phyloP scores from a whole-genome alignment of 2,113 vertebrate species.

The Hystrix cristata region DNA sequence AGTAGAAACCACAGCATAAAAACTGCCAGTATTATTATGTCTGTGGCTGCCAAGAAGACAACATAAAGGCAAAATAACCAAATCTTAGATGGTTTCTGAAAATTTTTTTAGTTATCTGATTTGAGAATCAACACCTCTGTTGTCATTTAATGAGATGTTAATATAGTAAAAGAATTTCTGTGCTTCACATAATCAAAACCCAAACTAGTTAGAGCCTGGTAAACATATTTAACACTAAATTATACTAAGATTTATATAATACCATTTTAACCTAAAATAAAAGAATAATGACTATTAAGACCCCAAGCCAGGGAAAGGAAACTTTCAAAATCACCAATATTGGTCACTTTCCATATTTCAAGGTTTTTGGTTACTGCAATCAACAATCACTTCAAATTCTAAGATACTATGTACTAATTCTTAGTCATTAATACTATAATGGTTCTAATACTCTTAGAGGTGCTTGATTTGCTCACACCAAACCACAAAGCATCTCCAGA shows the following conservation, averaged over 20 bases:
- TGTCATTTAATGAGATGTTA: conserved; percentile 47
- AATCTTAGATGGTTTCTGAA: conserved; percentile 50
- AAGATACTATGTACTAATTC: conserved; percentile 47
- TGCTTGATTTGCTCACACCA: conserved; percentile 27
- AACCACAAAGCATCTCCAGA: conserved; percentile 47
- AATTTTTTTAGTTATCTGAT: conserved; percentile 45
- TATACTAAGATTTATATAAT: conserved; percentile 7
- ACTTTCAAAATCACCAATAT: conserved; percentile 57
- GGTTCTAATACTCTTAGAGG: conserved; percentile 34
- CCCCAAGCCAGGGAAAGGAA: conserved; percentile 5
- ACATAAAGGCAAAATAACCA: conserved; percentile 53
- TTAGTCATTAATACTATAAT: conserved; percentile 49
- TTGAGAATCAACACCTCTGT: conserved; percentile 56
- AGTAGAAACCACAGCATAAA: conserved; percentile 57
- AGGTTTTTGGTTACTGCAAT: conserved; percentile 48
- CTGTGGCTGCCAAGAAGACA: conserved; percentile 17
- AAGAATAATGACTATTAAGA: conserved; percentile 56
- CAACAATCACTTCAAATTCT: conserved; percentile 61
- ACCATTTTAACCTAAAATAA: conserved; percentile 56
- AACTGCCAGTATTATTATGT: conserved; percentile 36
- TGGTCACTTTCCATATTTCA: conserved; percentile 27
- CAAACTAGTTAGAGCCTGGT: conserved; percentile 49
- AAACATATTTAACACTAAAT: conserved; percentile 65
- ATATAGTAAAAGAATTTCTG: conserved; percentile 39
- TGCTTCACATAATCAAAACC: conserved; percentile 51